Base-by-base conservation (phyloP, 1,140 invertebrate genomes). In the Zaprionus ornatus region DNA sequence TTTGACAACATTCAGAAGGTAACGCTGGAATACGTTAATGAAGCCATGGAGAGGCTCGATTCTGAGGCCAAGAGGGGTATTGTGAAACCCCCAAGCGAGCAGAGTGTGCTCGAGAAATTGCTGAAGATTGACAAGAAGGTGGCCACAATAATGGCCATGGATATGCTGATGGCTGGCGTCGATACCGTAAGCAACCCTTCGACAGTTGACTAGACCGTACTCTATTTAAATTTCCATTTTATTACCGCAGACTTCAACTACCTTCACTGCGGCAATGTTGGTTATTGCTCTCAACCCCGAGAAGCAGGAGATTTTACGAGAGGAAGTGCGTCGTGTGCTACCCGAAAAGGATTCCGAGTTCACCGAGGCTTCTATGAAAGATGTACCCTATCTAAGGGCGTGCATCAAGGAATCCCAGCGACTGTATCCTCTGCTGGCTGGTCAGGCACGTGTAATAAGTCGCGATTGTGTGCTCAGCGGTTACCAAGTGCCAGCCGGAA, bases 341-440 rank as follows among this genome's bases (percentile, higher is more conserved):
- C 93, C 93, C 15, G 32, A 92, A 9, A 93, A 94, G 78, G 75
- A 92, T 71, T 91, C 93, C 9, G 85, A 92, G 2, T 87, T 96
- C 6, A 95, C 94, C 2, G 91, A 92, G 12, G 91, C 94, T 1
- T 91, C 92, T 4, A 87, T 96, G 29, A 93, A 94, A 52, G 92
- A 94, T 52, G 92, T 95, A 64, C 93, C 93, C 0, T 96, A 96
- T 82, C 80, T 96, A 9, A 95, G 94, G 71, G 95, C 95, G 4
- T 95, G 95, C 59, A 92, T 96, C 10, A 96, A 95, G 79, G 95
- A 96, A 91, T 93, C 94, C 0, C 93, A 94, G 52, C 93, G 95
- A 68, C 40, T 95, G 0, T 88, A 93, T 66, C 94, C 95, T 0
- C 91, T 95, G 0, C 85, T 93, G 0, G 64, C 93, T 0, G 94